phyloP scores from a whole-genome alignment of 2,113 vertebrate species.

The Indicator maculatus region DNA sequence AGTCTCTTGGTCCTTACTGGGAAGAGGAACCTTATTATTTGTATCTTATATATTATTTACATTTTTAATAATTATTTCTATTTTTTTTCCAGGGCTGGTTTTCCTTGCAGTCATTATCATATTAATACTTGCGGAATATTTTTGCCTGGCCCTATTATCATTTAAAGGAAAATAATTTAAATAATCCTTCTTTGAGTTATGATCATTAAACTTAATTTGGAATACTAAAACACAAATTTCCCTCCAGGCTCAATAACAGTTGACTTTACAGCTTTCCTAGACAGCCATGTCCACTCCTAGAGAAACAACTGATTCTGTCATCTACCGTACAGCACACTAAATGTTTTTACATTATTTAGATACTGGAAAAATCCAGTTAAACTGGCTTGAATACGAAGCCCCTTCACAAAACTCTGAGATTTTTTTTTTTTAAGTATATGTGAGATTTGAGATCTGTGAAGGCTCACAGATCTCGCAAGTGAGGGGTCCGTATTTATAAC shows the following conservation, averaged over 20 bases:
- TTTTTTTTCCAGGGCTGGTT: not conserved
- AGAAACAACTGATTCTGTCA: not conserved
- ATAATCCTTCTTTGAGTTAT: not conserved
- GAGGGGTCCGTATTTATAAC: not conserved
- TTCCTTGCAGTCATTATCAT: not conserved
- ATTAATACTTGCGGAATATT: not conserved
- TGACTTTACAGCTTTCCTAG: not conserved
- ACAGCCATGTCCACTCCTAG: not conserved
- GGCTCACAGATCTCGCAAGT: not conserved
- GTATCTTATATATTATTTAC: too few relatives aligned
- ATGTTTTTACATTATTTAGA: not conserved
- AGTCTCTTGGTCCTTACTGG: not conserved
- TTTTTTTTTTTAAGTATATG: not conserved
- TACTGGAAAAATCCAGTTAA: not conserved
- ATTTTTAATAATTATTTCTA: not conserved
- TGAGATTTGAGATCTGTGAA: not conserved
- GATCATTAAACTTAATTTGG: not conserved
- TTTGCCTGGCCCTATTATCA: not conserved
- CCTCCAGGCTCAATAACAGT: not conserved
- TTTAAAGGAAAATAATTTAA: not conserved
- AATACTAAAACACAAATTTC: not conserved
- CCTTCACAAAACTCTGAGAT: not conserved
- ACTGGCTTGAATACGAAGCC: not conserved
- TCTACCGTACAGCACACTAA: not conserved
- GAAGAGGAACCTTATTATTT: not conserved